These are phyloP conservation scores for Lithodes maja DNA, from an alignment of 2,888 invertebrate genomes.

Conservation along the genomic window DNA sequence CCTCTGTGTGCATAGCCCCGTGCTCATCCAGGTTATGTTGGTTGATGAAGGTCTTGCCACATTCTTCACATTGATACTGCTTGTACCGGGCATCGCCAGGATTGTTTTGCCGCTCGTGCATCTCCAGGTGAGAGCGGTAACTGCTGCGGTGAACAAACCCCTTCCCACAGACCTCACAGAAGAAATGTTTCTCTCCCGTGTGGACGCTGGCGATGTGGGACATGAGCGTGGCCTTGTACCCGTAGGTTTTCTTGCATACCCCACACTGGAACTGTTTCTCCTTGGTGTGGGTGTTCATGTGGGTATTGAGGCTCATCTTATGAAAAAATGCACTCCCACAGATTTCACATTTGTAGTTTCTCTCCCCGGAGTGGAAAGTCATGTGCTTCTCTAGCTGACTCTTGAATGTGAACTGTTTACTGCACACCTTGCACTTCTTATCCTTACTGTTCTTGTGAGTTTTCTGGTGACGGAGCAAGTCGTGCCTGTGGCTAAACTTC, in stretches of 20 bases:
- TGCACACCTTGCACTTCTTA: slow-evolving; percentile 1
- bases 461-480: background rate
- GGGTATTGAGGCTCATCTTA: background rate
- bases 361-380: background rate
- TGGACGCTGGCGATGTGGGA: slow-evolving; percentile 3
- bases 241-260: background rate
- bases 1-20: background rate
- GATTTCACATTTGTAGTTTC: background rate
- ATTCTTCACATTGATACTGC: background rate
- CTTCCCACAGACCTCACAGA: background rate
- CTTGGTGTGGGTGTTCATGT: background rate
- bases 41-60: background rate
- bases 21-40: background rate
- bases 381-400: slow-evolving; percentile 6
- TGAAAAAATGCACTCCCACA: background rate
- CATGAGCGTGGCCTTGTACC: background rate
- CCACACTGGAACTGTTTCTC: slow-evolving; percentile 1
- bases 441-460: slow-evolving; percentile 2
- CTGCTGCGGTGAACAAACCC: background rate
- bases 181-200: background rate
- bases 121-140: background rate
- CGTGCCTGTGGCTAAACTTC: slow-evolving; percentile 2
- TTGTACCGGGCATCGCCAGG: background rate
- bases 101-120: slow-evolving; percentile 3
- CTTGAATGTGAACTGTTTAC: background rate